Percentiles rank a stretch among this genome's conserved stretches.
phyloP scores from a whole-genome alignment of 2,888 invertebrate species.

The Drosophila flavopinicola region DNA sequence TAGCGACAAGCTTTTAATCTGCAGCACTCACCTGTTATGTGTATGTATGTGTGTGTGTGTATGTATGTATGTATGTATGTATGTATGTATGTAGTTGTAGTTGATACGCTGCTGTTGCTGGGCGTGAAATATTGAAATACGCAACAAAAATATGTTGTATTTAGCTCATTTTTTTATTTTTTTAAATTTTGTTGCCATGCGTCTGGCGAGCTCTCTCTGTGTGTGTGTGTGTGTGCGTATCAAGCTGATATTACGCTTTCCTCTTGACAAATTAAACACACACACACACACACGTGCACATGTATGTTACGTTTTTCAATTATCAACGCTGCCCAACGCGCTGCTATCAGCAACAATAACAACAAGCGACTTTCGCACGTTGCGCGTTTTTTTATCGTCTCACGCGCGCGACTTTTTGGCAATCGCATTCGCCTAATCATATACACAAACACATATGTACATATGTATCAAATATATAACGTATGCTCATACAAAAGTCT shows the following conservation, averaged over 20 bases:
- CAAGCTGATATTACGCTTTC: conserved; percentile 6
- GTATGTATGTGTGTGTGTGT: too few species aligned
- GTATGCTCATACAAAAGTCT: not conserved
- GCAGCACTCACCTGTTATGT: conserved; percentile 54
- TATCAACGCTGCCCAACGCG: conserved; percentile 25
- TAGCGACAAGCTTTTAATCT: conserved; percentile 47
- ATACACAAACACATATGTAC: not conserved
- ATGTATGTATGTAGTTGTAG: too few species aligned
- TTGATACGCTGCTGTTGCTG: conserved; percentile 31
- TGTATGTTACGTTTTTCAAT: conserved; percentile 43
- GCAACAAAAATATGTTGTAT: conserved; percentile 17
- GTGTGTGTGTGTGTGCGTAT: conserved; percentile 11
- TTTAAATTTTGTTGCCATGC: conserved; percentile 30
- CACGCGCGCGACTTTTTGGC: conserved; percentile 48
- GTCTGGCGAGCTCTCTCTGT: conserved; percentile 1
- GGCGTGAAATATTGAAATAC: conserved; percentile 27
- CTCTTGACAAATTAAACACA: conserved; percentile 21
- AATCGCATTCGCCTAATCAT: conserved; percentile 22
- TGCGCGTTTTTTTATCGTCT: conserved; percentile 34
- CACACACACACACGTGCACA: conserved; percentile 2
- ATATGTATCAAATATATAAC: conserved; percentile 2
- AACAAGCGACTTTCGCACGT: conserved; percentile 22
- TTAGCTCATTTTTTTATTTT: conserved; percentile 9
- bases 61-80: too few species aligned
- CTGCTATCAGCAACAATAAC: conserved; percentile 20